Evolutionary conservation across 2,113 vertebrate genomes (phyloP).

Genomic region (Butastur rufipennis): DNA sequence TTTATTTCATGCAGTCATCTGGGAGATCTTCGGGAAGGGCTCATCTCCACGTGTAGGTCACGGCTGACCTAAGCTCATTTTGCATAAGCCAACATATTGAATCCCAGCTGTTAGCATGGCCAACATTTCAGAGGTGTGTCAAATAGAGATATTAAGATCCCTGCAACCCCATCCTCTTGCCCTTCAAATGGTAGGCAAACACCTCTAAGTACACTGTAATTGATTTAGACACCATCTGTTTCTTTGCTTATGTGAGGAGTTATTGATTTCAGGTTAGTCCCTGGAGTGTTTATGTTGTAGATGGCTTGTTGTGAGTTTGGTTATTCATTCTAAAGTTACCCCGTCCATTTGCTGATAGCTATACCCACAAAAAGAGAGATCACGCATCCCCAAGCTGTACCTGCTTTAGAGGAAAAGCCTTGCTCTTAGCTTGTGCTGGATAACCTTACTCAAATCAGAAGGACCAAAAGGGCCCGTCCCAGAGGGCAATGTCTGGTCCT

Average conservation of each 20-base stretch:
- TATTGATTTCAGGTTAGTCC: background rate
- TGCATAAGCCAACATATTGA: background rate
- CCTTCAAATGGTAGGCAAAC: background rate
- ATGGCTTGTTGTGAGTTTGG: background rate
- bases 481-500: background rate
- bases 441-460: background rate
- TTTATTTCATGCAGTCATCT: background rate
- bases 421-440: background rate
- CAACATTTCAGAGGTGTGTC: background rate
- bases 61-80: background rate
- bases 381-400: background rate
- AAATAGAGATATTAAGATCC: background rate
- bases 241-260: background rate
- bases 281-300: background rate
- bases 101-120: background rate
- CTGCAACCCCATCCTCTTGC: background rate
- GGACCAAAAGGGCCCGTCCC: background rate
- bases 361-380: background rate
- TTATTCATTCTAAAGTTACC: background rate
- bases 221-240: background rate
- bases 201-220: background rate
- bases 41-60: background rate
- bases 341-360: background rate
- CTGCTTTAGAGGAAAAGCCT: background rate
- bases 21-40: background rate